Conservation (phyloP, 2,113 vertebrate species). For the Brachypodius melanocephalos region DNA sequence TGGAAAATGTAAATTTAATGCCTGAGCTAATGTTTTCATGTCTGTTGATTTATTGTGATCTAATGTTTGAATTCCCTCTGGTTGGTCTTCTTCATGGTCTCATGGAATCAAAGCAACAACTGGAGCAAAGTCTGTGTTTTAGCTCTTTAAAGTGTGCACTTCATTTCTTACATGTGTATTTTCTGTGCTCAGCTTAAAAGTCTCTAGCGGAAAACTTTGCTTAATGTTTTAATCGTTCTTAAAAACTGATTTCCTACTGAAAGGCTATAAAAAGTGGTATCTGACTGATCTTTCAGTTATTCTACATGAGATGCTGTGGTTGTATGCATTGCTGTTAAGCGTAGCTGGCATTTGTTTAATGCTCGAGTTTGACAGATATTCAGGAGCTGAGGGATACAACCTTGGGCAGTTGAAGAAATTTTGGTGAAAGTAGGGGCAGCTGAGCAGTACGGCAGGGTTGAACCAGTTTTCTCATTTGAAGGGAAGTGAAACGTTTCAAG, state of each 20-base stretch:
- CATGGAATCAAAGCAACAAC: constrained; percentile 16
- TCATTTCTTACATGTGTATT: background rate
- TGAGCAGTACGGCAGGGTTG: background rate
- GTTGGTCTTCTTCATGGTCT: constrained; percentile 8
- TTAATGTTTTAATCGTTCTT: background rate
- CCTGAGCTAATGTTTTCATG: constrained; percentile 52
- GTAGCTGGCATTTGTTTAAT: background rate
- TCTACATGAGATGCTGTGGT: background rate
- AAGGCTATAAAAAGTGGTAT: background rate
- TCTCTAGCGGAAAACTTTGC: background rate
- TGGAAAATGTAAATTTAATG: constrained; percentile 61
- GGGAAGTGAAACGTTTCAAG: background rate
- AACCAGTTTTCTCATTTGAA: background rate
- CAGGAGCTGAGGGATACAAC: background rate
- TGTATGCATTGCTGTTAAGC: background rate
- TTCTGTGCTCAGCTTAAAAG: background rate
- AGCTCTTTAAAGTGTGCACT: background rate
- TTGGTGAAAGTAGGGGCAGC: background rate
- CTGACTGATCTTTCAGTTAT: background rate
- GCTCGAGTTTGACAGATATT: background rate
- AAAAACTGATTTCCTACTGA: background rate
- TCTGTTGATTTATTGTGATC: constrained; percentile 38
- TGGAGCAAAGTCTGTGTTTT: background rate
- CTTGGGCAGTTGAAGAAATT: background rate
- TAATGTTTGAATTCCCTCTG: constrained; percentile 5